Evolutionary conservation across 2,113 vertebrate genomes (phyloP).

Genomic region (Dinomys branickii): DNA sequence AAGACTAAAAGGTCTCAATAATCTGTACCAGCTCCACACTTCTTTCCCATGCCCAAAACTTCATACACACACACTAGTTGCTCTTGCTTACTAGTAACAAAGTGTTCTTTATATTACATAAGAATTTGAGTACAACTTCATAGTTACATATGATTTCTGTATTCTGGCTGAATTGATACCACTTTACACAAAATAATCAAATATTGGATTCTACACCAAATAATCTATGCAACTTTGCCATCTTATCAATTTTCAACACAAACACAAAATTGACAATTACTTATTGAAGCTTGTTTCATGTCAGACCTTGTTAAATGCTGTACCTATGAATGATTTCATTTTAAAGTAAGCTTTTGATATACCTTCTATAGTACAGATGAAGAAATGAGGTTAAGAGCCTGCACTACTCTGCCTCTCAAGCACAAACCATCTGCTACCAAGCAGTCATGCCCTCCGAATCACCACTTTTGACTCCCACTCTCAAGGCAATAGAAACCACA

Average conservation of each 20-base stretch:
- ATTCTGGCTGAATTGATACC: background rate
- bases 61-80: background rate
- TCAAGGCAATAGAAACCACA: background rate
- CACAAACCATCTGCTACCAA: background rate
- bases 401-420: background rate
- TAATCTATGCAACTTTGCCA: background rate
- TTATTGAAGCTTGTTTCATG: background rate
- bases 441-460: background rate
- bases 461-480: background rate
- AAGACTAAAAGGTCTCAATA: background rate
- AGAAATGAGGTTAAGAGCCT: background rate
- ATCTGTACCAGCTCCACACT: background rate
- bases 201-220: background rate
- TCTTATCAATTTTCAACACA: background rate
- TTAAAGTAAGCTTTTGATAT: background rate
- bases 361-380: background rate
- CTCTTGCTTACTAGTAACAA: constrained; percentile 11
- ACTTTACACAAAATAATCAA: constrained; percentile 51
- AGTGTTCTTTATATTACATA: background rate
- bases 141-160: background rate
- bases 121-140: background rate
- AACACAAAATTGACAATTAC: background rate
- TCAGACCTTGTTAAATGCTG: background rate
- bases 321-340: background rate
- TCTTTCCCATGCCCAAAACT: background rate